These are phyloP conservation scores for Drosophila bocki DNA, from an alignment of 1,140 invertebrate species.

Conservation along the genomic window DNA sequence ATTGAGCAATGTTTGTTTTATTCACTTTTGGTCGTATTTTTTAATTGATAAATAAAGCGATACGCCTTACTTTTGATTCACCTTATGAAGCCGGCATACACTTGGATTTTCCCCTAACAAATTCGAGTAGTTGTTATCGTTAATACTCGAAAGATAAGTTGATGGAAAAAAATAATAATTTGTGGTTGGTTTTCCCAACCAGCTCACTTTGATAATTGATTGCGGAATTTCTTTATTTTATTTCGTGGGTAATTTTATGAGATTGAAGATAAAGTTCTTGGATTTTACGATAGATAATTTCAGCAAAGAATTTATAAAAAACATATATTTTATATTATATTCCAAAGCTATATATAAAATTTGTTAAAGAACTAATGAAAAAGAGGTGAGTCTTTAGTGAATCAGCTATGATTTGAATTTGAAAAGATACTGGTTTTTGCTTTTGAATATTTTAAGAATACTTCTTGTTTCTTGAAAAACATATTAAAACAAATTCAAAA, in stretches of 20 bases:
- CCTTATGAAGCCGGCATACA: background rate
- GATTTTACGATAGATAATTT: too few relatives aligned
- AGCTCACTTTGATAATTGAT: constrained; percentile 2
- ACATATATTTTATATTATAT: too few relatives aligned
- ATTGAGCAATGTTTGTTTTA: background rate
- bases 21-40: background rate
- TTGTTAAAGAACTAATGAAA: too few relatives aligned
- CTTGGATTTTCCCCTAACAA: constrained; percentile 19
- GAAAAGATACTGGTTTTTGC: too few relatives aligned
- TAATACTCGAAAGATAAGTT: constrained; percentile 33
- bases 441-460: too few relatives aligned
- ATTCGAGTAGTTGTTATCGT: constrained; percentile 9
- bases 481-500: background rate
- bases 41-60: constrained; percentile 7
- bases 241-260: constrained; percentile 7
- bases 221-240: constrained; percentile 29
- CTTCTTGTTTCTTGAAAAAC: too few relatives aligned
- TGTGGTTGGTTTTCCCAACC: constrained; percentile 14
- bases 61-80: background rate
- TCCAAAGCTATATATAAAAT: too few relatives aligned
- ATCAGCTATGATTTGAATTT: too few relatives aligned
- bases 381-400: too few relatives aligned
- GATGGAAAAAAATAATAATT: constrained; percentile 21
- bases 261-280: too few relatives aligned
- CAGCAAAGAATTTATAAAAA: too few relatives aligned